phyloP scores from a whole-genome alignment of 2,797 vertebrate genomes.

The Molossus alvarezi region DNA sequence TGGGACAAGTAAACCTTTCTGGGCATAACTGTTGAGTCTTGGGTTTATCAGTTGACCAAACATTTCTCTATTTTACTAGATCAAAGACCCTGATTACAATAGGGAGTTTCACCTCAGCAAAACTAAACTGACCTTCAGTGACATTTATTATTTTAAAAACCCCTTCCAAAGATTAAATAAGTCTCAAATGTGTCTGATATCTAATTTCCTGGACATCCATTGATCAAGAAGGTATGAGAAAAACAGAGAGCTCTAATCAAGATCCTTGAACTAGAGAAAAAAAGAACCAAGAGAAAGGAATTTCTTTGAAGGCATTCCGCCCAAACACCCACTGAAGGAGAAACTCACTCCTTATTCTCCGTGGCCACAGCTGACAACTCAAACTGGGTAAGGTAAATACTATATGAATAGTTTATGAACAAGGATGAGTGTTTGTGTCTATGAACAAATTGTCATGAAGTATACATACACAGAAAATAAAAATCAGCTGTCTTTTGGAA shows the following conservation, averaged over 20 bases:
- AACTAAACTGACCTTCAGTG: not conserved
- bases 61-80: not conserved
- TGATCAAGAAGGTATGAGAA: constrained; percentile 19
- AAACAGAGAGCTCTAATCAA: not conserved
- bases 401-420: not conserved
- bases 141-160: constrained; percentile 22
- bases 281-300: not conserved
- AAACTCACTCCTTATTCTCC: not conserved
- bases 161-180: constrained; percentile 18
- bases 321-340: not conserved
- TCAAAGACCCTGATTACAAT: not conserved
- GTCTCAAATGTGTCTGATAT: not conserved
- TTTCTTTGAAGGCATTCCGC: constrained; percentile 28
- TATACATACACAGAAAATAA: not conserved
- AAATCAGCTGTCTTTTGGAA: not conserved
- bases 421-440: not conserved
- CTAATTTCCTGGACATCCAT: constrained; percentile 18
- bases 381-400: not conserved
- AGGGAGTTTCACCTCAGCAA: constrained; percentile 12
- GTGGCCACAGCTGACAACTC: not conserved
- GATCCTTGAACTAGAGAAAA: not conserved
- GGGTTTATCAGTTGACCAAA: not conserved
- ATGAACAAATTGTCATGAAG: not conserved
- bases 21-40: not conserved
- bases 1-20: not conserved